These are phyloP conservation scores for Brevimyrus niger DNA, from an alignment of 2,113 vertebrate genomes.

Conservation along the genomic window DNA sequence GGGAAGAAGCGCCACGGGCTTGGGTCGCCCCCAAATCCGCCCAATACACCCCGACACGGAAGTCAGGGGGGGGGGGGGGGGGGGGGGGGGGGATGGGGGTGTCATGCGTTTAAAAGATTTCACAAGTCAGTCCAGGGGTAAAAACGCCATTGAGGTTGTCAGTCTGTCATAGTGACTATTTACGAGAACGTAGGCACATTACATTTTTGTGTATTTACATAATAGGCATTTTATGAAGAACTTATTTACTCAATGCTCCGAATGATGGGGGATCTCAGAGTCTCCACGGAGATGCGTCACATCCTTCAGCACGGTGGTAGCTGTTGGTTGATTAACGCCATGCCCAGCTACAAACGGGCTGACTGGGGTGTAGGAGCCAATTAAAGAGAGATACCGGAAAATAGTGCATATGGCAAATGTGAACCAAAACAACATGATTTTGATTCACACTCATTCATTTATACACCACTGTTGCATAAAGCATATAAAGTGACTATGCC, in stretches of 20 bases:
- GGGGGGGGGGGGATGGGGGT: too few species aligned
- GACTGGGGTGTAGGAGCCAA: neutral
- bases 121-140: constrained; percentile 25
- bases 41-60: too few species aligned
- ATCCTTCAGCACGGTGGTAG: neutral
- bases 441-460: neutral
- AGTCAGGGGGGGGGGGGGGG: too few species aligned
- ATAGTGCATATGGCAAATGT: neutral
- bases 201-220: neutral
- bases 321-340: neutral
- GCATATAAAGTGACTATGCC: neutral
- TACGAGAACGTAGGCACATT: neutral
- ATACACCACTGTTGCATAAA: neutral
- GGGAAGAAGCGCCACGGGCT: too few species aligned
- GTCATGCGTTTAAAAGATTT: constrained; percentile 32
- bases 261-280: neutral
- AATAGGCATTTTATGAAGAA: neutral
- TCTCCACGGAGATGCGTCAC: neutral
- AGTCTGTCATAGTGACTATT: neutral
- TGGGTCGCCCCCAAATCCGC: too few species aligned
- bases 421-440: neutral
- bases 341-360: neutral
- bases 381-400: neutral
- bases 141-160: neutral
- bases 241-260: neutral